Evolutionary conservation across 2,888 invertebrate genomes (phyloP).

Genomic region (Cyclophora albipunctata): DNA sequence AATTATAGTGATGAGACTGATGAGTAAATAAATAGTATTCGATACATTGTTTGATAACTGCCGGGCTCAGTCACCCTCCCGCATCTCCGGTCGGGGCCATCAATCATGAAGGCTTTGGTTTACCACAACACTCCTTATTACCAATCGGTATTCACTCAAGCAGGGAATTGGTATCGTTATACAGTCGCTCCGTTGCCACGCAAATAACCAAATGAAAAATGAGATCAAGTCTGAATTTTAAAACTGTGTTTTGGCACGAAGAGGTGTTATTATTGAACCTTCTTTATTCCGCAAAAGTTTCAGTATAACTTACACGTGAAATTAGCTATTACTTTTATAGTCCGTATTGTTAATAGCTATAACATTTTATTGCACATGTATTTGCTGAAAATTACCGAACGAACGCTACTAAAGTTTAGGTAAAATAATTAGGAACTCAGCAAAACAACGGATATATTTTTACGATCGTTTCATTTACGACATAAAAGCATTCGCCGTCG

Average conservation of each 20-base stretch:
- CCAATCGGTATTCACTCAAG: conserved; percentile 14
- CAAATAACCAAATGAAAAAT: conserved; percentile 13
- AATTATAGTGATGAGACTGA: no score
- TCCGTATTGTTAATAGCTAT: no score
- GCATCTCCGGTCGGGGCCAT: conserved; percentile 4
- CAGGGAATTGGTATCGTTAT: conserved; percentile 15
- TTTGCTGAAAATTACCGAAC: no score
- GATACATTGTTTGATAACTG: no score
- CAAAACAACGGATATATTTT: conserved; percentile 6
- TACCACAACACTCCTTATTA: conserved; percentile 17
- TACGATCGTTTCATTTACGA: conserved; percentile 16
- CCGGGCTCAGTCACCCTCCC: no score
- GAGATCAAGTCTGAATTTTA: conserved; percentile 6
- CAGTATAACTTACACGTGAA: neutral
- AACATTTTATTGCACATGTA: no score
- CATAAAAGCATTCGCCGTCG: conserved; percentile 14
- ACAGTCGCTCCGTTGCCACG: conserved; percentile 6
- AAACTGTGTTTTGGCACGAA: neutral
- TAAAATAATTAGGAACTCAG: neutral
- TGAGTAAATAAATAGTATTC: no score
- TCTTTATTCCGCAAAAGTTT: neutral
- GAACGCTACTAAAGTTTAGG: neutral
- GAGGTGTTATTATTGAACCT: no score
- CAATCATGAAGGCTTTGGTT: conserved; percentile 16
- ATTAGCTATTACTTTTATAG: neutral